Percentiles rank a stretch among this genome's conserved stretches.
Evolutionary conservation across 2,797 vertebrate species (phyloP).

Genomic region (Glossophaga mutica): DNA sequence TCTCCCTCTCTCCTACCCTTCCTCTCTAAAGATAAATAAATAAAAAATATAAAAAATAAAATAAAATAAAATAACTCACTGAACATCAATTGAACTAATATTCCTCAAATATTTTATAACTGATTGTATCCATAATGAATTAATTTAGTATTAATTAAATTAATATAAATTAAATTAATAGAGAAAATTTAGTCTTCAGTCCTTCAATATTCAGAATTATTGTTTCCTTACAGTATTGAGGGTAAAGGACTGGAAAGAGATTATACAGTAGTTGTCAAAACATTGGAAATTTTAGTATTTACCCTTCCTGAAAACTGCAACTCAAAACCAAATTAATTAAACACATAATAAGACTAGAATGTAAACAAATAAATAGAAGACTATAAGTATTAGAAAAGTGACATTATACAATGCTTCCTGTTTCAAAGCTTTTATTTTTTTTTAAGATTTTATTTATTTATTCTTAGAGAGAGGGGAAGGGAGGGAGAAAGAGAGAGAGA

Average conservation of each 20-base stretch:
- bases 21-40: too few relatives aligned
- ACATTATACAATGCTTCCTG: background rate
- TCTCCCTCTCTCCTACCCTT: too few relatives aligned
- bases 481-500: too few relatives aligned
- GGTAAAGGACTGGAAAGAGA: background rate
- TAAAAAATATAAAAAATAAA: too few relatives aligned
- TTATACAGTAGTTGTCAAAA: background rate
- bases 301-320: background rate
- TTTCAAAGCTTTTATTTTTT: background rate
- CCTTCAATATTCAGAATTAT: background rate
- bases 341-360: background rate
- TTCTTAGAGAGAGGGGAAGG: too few relatives aligned
- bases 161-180: background rate
- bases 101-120: background rate
- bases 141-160: too few relatives aligned
- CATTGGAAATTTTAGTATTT: background rate
- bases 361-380: background rate
- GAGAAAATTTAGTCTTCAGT: background rate
- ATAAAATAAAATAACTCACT: background rate
- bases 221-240: background rate
- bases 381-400: background rate
- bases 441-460: too few relatives aligned
- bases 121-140: constrained; percentile 17
- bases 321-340: constrained; percentile 22
- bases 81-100: background rate